A percentile compares a stretch with the other conserved stretches of the same genome.
These are phyloP conservation scores for Syncerus caffer DNA, from an alignment of 2,797 vertebrate species.

Conservation along the genomic window DNA sequence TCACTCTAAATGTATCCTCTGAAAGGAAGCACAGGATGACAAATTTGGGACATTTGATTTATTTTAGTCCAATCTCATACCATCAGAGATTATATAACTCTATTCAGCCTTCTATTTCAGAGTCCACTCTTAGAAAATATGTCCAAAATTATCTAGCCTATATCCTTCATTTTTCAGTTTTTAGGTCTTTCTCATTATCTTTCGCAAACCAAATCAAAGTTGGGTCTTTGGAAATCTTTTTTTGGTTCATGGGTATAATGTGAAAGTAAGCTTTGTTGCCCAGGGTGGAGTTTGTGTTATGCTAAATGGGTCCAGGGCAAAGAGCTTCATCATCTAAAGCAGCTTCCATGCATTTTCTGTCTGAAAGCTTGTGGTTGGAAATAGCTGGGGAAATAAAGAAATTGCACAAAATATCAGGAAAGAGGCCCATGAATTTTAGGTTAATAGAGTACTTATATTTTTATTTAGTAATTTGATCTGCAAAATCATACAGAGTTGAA, in stretches of 20 bases:
- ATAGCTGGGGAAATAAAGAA: not conserved
- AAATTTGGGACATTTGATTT: not conserved
- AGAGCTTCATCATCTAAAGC: not conserved
- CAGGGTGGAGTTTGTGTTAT: not conserved
- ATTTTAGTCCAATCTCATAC: constrained; percentile 5
- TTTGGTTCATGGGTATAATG: not conserved
- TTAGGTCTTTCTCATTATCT: not conserved
- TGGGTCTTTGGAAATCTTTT: not conserved
- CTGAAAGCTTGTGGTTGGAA: not conserved
- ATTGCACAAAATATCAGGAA: not conserved
- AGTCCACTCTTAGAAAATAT: constrained; percentile 9
- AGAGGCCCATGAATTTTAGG: not conserved
- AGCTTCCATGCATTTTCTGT: not conserved
- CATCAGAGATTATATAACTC: not conserved
- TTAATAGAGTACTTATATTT: not conserved
- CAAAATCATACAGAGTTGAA: not conserved
- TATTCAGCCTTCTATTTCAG: not conserved
- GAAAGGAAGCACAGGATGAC: not conserved
- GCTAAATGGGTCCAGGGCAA: not conserved
- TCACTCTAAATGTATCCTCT: not conserved
- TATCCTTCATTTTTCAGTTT: constrained; percentile 3
- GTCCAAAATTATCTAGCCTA: not conserved
- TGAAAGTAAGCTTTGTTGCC: not conserved
- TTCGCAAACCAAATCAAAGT: not conserved
- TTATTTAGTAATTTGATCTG: constrained; percentile 39